Percentiles rank a stretch among this genome's conserved stretches.
Conservation (phyloP, 2,113 vertebrate species). For the Carlito syrichta region DNA sequence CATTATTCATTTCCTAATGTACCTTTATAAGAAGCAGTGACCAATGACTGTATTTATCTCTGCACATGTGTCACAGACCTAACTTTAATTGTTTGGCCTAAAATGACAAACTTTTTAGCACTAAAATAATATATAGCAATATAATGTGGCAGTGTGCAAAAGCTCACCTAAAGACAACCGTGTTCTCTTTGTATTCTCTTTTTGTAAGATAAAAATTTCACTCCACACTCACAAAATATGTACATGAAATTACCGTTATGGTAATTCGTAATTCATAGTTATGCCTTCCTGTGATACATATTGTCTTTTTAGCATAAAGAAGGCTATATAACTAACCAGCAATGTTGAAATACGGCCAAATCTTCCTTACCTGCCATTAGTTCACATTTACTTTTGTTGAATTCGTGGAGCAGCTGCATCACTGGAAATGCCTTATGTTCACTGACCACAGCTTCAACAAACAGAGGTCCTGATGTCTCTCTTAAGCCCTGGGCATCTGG, state of each 20-base stretch:
- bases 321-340: neutral
- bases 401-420: conserved; percentile 10
- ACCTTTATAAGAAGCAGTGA: neutral
- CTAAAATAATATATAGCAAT: neutral
- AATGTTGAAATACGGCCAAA: neutral
- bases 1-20: neutral
- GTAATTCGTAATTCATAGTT: neutral
- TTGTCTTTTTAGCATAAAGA: neutral
- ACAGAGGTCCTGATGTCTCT: neutral
- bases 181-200: neutral
- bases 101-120: neutral
- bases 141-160: neutral
- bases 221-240: neutral
- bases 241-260: neutral
- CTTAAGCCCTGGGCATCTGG: neutral
- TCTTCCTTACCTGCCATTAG: conserved; percentile 70
- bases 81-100: neutral
- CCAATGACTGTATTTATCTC: neutral
- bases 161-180: neutral
- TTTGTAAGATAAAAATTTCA: conserved; percentile 5
- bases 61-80: neutral
- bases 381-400: conserved; percentile 35
- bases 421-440: neutral
- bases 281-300: neutral
- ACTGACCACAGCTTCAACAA: conserved; percentile 7